Base-by-base conservation (phyloP, 2,888 invertebrate genomes). In the Caenorhabditis wallacei region DNA sequence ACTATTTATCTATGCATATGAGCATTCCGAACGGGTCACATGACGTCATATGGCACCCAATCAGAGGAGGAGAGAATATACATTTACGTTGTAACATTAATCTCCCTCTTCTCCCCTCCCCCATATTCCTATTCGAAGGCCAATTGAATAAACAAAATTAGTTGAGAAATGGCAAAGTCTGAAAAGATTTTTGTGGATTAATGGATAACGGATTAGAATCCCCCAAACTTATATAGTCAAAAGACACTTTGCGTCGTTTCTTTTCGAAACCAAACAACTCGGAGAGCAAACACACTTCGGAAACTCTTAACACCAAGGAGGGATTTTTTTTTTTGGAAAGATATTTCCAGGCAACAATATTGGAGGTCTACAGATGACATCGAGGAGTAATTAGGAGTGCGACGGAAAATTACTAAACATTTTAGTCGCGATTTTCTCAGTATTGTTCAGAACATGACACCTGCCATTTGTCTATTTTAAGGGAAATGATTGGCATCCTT, bases 31-130 rank as follows among this genome's bases (percentile, higher is more conserved):
- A 53, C 48, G 48, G 56, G 70, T 70, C 70, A 57, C 43, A 35
- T 70, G 71, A 71, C 71, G 71, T 71, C 71, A 71, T 35, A 56
- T 69, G 48, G 43, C 24, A 57, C 61, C 59, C 71, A 71, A 71
- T 71, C 71, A 71, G 70, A 43, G 26, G 51, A 20, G 35, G 16
- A 59, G 40, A 40, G 16, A 71, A 51, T 70, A 46, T 57, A 70
- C 57, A 59, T 71, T 46, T 59, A 59, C 57, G 70, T 35, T 71
- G 71, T 71, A 71, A 71, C 71, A 71, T 51, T 69, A 24, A 43
- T 56, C 56, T 56, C 43, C 54, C 35, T 35, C 46, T 48, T 48
- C 63, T 48, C 1, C 53, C 24, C 53, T 24, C 53, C 24, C n/a
- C n/a, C n/a, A n/a, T n/a, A n/a, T 46, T 35, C 24, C 48, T n/a